Evolutionary conservation across 2,888 invertebrate genomes (phyloP).

Genomic region (Cosmia trapezina): DNA sequence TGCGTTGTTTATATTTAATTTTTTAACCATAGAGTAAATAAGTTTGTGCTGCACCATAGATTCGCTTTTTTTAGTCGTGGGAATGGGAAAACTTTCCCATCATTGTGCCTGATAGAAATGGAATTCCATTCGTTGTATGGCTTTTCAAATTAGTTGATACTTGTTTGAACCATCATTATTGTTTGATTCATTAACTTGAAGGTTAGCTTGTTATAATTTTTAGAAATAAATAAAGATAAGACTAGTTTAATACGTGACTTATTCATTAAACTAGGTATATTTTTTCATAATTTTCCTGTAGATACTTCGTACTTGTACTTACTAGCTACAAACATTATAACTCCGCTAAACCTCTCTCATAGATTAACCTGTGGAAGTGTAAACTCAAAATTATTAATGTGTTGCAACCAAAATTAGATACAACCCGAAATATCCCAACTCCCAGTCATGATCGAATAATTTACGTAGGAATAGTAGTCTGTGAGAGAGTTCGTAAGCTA

Average conservation of each 20-base stretch:
- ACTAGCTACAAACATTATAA: background rate
- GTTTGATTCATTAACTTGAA: conserved; percentile 34
- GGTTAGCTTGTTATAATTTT: conserved; percentile 30
- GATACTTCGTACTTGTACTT: background rate
- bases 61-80: conserved; percentile 44
- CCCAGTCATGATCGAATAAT: conserved; percentile 59
- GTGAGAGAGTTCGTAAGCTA: conserved; percentile 79
- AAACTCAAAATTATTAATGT: conserved; percentile 60
- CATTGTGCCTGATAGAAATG: conserved; percentile 40
- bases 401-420: conserved; percentile 59
- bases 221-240: conserved; percentile 21
- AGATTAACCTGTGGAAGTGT: conserved; percentile 36
- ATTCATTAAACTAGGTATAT: conserved; percentile 24
- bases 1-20: conserved; percentile 66
- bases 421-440: conserved; percentile 54
- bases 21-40: conserved; percentile 54
- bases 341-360: conserved; percentile 15
- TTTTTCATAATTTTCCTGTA: conserved; percentile 38
- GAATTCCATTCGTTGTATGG: conserved; percentile 35
- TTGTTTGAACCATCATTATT: conserved; percentile 45
- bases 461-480: conserved; percentile 71
- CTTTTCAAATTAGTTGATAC: conserved; percentile 19
- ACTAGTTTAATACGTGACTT: conserved; percentile 41
- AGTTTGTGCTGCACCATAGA: conserved; percentile 16
- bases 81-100: conserved; percentile 52